Percentiles rank a stretch among this genome's conserved stretches.
These are phyloP conservation scores for Telenomus remus DNA, from an alignment of 1,140 invertebrate genomes.

Conservation along the genomic window DNA sequence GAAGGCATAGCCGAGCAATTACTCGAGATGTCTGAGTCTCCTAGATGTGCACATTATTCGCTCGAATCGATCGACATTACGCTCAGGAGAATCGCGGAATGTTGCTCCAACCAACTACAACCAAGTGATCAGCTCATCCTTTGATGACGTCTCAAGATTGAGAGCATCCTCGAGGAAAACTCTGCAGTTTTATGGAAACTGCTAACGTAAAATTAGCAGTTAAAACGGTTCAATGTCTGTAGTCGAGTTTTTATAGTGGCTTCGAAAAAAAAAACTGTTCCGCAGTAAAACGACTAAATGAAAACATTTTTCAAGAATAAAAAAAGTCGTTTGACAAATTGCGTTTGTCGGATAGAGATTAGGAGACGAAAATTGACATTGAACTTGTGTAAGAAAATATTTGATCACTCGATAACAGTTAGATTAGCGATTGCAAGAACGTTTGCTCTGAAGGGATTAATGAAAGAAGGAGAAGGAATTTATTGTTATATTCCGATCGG, in stretches of 20 bases:
- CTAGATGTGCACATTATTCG: constrained; percentile 31
- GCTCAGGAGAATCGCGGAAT: constrained; percentile 13
- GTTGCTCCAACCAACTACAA: neutral
- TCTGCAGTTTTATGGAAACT: neutral
- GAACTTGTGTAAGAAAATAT: neutral
- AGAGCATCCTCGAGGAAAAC: no score
- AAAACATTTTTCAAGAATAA: no score
- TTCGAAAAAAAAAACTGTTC: no score
- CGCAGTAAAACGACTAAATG: no score
- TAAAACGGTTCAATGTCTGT: no score
- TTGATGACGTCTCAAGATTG: no score
- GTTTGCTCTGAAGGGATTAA: neutral
- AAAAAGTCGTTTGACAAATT: no score
- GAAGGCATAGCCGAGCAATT: constrained; percentile 48
- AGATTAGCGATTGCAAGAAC: neutral
- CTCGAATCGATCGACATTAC: constrained; percentile 14
- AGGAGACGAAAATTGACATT: no score
- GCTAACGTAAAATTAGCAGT: no score
- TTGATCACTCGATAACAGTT: neutral
- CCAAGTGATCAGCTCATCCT: no score
- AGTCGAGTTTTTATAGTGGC: no score
- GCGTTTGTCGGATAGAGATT: no score
- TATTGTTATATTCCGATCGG: constrained; percentile 21
- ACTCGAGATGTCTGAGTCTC: constrained; percentile 24
- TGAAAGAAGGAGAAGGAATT: neutral